phyloP scores from a whole-genome alignment of 1,140 invertebrate species.

The Heterodera carotae region DNA sequence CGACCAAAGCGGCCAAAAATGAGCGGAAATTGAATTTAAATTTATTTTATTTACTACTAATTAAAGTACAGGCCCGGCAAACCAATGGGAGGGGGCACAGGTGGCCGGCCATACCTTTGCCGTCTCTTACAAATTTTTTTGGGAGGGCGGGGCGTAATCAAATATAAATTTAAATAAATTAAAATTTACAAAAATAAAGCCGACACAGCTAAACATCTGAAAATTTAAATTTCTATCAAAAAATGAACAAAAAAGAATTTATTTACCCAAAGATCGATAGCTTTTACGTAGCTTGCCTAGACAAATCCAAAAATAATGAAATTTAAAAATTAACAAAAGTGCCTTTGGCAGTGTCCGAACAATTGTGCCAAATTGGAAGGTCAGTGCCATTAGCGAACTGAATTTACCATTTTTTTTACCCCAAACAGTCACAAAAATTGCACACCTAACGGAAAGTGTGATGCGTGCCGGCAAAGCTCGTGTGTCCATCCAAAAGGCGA shows the following conservation, averaged over 20 bases:
- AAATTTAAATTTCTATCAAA: neutral
- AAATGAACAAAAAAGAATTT: neutral
- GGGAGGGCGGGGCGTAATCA: too few species aligned
- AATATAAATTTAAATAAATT: too few species aligned
- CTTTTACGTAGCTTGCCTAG: conserved; percentile 60
- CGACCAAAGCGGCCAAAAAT: conserved; percentile 45
- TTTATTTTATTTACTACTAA: too few species aligned
- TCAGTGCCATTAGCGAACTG: conserved; percentile 61
- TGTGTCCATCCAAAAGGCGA: conserved; percentile 65
- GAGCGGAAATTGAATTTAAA: neutral
- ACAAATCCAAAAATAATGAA: neutral
- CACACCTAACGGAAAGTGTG: conserved; percentile 50
- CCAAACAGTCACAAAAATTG: conserved; percentile 13
- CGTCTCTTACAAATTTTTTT: too few species aligned
- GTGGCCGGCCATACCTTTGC: too few species aligned
- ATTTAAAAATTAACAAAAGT: conserved; percentile 9
- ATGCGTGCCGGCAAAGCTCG: conserved; percentile 62
- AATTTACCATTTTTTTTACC: conserved; percentile 11
- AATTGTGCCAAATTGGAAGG: conserved; percentile 65
- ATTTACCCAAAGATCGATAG: conserved; percentile 57
- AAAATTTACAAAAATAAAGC: conserved; percentile 57
- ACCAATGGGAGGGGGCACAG: too few species aligned
- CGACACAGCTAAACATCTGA: conserved; percentile 64
- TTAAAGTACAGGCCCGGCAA: too few species aligned
- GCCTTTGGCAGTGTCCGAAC: conserved; percentile 60